Evolutionary conservation across 2,888 invertebrate species (phyloP), one percentile per base, ranked within the genome.

Genomic region (Hetaerina titia): DNA sequence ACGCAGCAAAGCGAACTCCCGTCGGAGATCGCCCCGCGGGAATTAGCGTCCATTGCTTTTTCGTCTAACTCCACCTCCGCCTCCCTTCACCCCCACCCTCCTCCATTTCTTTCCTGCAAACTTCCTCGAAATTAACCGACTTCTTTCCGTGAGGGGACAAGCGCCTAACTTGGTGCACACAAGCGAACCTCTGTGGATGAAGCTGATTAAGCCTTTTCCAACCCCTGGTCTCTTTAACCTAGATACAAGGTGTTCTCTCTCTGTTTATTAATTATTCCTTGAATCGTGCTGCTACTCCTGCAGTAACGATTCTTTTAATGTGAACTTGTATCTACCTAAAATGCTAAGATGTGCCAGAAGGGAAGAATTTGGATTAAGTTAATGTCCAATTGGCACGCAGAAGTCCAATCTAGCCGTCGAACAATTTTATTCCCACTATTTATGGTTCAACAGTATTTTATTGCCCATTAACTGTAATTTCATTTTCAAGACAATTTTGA

Each of bases 21-120:
- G 25, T 8, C 57, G 60, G 90, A 90, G 58, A 25, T 25, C 58
- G 25, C 25, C 90, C 90, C 60, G 15, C 15, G 90, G 90, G 90
- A 58, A 57, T 90, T 90, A 60, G 17, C 60, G 60, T 60, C 58
- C 58, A 89, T 58, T 57, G 89, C 89, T 89, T 89, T 56, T 15
- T 56, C 56, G 22, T 58, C n/a, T 60, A 11, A 60, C 13, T 15
- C 6, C 17, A 60, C 2, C 60, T 60, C 60, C 17, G 11, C 17
- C 60, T 60, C 60, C 17, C 60, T 15, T 11, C 60, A 60, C 60
- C 60, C 4, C n/a, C n/a, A n/a, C 60, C 60, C 4, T 60, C 60
- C 60, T 5, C 60, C 60, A 17, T 60, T 60, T 60, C 60, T 60
- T 60, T 60, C 60, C 60, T 60, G 25, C 2, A 81, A 69, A 69